Base-by-base conservation (phyloP, 2,797 vertebrate genomes). In the Alcedo atthis region DNA sequence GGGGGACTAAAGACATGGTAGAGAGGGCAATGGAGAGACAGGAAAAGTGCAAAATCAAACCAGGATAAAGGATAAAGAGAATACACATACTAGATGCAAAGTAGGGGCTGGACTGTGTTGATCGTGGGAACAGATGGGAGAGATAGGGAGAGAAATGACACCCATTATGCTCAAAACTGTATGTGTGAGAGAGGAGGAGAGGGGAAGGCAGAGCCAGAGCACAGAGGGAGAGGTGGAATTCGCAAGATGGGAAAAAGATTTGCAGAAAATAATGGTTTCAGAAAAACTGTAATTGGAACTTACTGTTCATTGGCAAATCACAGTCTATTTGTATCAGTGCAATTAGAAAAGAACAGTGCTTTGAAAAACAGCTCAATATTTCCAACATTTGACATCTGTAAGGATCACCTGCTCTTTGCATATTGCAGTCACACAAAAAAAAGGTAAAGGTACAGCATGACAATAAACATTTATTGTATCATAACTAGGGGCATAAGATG, bases 111-210 rank as follows among this genome's bases (percentile, higher is more conserved):
- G 92, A 96, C 87, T 87, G 68, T 6, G 79, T 16, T 94, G 86
- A 91, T 94, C 17, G 86, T 96, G 73, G 83, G 95, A 87, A 79
- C 88, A 96, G 95, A 97, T 96, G 94, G 89, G 89, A 90, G 93
- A 94, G 64, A 95, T 81, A 55, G 24, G 57, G 59, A 68, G 59
- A 90, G 92, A 69, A 75, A 88, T 49, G 92, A 91, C 92, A 84
- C 73, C 76, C 89, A 95, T 54, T 78, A 46, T 49, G 22, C 57
- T 51, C n/a, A 30, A 76, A 91, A 91, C 91, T 82, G 4, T 30
- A 76, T 24, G 67, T 40, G 49, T 26, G 54, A 78, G 77, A 25
- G 59, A 86, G 66, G 49, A 63, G 63, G 51, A 86, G 57, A 81
- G 24, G 24, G 81, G 66, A 86, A 61, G 63, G 89, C 28, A 64